phyloP scores from a whole-genome alignment of 1,140 invertebrate genomes.

The Caenorhabditis brenneri region DNA sequence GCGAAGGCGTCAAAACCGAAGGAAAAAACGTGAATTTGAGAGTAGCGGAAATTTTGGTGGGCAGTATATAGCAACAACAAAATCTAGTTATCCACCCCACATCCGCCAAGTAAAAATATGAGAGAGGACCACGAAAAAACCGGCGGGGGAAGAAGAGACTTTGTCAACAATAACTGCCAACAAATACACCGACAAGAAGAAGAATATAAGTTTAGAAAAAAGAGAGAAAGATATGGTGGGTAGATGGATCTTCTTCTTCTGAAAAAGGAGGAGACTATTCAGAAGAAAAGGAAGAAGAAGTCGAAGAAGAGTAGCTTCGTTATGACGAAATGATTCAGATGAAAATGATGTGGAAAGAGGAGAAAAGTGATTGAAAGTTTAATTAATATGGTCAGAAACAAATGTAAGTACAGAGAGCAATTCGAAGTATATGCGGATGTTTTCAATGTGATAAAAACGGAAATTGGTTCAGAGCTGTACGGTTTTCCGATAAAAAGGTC shows the following conservation, averaged over 20 bases:
- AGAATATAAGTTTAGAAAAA: neutral
- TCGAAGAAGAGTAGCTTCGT: neutral
- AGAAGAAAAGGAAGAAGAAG: neutral
- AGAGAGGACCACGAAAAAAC: neutral
- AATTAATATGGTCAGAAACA: constrained; percentile 18
- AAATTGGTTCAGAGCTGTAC: neutral
- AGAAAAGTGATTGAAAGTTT: neutral
- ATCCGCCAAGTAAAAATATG: neutral
- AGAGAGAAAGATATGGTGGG: neutral
- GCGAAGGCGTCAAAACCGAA: constrained; percentile 2
- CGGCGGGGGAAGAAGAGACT: neutral
- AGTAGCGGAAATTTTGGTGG: neutral
- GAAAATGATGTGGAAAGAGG: neutral
- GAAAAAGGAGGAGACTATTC: neutral
- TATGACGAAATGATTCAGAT: neutral
- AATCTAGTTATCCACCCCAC: constrained; percentile 18
- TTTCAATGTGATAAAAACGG: neutral
- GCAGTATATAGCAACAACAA: constrained; percentile 27
- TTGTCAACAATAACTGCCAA: neutral
- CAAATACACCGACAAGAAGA: neutral
- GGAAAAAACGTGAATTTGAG: constrained; percentile 26
- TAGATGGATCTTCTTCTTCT: too few species aligned
- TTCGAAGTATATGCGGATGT: neutral
- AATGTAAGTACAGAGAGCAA: too few species aligned
- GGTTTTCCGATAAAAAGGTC: too few species aligned